Conservation (phyloP, 1,140 invertebrate species). For the Drosophila ironensis region DNA sequence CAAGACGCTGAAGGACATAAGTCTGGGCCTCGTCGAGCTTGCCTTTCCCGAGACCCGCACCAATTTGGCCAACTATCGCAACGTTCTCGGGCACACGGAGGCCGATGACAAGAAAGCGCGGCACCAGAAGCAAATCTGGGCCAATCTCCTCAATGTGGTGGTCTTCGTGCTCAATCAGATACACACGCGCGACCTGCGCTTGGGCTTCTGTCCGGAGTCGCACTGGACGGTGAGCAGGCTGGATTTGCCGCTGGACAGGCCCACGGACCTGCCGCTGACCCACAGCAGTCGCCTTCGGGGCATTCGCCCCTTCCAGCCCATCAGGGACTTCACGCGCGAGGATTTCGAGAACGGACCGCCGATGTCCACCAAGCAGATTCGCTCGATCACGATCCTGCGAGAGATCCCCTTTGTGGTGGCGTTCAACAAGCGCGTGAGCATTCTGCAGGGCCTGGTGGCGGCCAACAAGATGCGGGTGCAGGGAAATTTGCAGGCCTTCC, state of each 20-base stretch:
- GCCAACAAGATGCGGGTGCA: conserved; percentile 84
- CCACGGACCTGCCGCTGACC: conserved; percentile 85
- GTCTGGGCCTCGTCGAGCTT: conserved; percentile 93
- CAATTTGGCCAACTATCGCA: conserved; percentile 82
- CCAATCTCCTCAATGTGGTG: conserved; percentile 83
- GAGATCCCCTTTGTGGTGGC: conserved; percentile 97
- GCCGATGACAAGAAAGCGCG: conserved; percentile 69
- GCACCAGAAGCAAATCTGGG: conserved; percentile 83
- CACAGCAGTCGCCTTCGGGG: conserved; percentile 83
- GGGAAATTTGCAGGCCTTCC: conserved; percentile 87
- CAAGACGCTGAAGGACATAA: conserved; percentile 89
- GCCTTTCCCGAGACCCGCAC: conserved; percentile 92
- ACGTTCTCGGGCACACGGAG: conserved; percentile 79
- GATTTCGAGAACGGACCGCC: conserved; percentile 90
- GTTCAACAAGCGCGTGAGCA: conserved; percentile 93
- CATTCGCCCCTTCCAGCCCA: conserved; percentile 86
- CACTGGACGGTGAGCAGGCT: conserved; percentile 91
- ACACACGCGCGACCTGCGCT: conserved; percentile 89
- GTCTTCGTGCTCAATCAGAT: conserved; percentile 90
- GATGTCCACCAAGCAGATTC: conserved; percentile 92
- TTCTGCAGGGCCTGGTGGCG: conserved; percentile 89
- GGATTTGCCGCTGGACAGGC: conserved; percentile 86
- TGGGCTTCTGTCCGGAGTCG: conserved; percentile 88
- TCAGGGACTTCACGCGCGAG: conserved; percentile 85
- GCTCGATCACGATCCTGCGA: conserved; percentile 92